Evolutionary conservation across 2,113 vertebrate genomes (phyloP), one percentile per base, ranked within the genome.

Genomic region (Vidua chalybeata): DNA sequence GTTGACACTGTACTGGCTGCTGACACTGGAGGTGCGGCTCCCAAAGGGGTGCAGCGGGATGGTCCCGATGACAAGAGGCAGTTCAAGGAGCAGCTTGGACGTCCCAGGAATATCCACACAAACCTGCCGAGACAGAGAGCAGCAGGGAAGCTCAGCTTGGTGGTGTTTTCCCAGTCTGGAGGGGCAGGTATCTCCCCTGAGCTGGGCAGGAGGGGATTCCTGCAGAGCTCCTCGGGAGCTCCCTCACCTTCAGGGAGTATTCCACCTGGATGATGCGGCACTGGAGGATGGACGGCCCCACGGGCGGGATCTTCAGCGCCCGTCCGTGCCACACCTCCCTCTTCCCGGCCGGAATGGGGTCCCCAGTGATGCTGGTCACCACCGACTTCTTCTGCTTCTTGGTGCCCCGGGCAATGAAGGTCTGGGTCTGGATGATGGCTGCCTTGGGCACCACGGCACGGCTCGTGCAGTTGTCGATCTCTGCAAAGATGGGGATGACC

Each of bases 231-330:
- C 43, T 41, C 0, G 0, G 1, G 2, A 66, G 26, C 45, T 5
- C 2, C 17, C 73, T 97, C 96, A 99, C 99, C 99, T 98, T 99
- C 46, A 99, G 98, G 49, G 97, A 95, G n/a, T 99, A 99, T 90
- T 99, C 99, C 92, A 99, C 99, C 46, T 98, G 99, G 81, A 99
- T 98, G 94, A 99, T 98, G 17, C 99, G 98, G 90, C 99, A 99
- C 96, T 99, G 98, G 31, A 99, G 97, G 96, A 99, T 99, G 73
- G 99, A 99, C 0, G 99, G 99, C 5, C 99, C 99, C 67, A 99
- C 98, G 0, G 99, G 99, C 0, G 99, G 99, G 97, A 99, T 99
- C 94, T 98, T 99, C 71, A 99, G 98, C 0, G 98, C 98, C 2
- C 98, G 98, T 1, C 99, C 99, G 1, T 99, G 99, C 99, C 99